Evolutionary conservation across 2,888 invertebrate species (phyloP), one percentile per base, ranked within the genome.

Genomic region (Neria commutata): DNA sequence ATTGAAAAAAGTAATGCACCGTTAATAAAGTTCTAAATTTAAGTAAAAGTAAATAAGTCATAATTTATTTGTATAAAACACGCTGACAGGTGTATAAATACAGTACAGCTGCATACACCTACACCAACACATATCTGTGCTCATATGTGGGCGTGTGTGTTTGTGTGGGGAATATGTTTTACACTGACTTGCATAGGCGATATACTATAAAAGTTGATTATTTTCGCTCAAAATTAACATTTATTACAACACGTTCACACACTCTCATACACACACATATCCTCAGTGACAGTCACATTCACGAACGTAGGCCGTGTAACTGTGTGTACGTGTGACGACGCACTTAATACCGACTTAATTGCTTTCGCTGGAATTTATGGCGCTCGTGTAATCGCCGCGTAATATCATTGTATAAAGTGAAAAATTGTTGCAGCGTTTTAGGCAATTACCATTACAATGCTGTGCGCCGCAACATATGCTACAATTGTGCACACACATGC

Each of bases 381-480:
- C 74, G 67, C 73, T 66, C 72, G 71, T 74, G 69, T 74, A 74
- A 74, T 74, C 75, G 74, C 73, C 69, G 71, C 73, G 71, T 74
- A 74, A 75, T 75, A 72, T 74, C 72, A n/a, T n/a, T n/a, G 73
- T 68, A 72, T 74, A 72, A 74, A 75, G 73, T 75, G 75, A 75
- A 74, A 74, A 75, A 74, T 72, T 72, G 75, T 74, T 74, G 74
- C 74, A 75, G 75, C 75, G 73, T 73, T 73, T 75, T 73, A 73
- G 76, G 76, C 76, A 68, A 48, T 56, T 60, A 42, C 26, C 37
- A 25, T 34, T n/a, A 23, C 37, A 37, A 4, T 37, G 37, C 37
- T n/a, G 4, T 37, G 10, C 6, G n/a, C n/a, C 16, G 37, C 37
- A 8, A 8, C 11, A 11, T 29, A 29, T 72, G 73, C 73, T 72